A percentile compares a stretch with the other conserved stretches of the same genome.
Conservation (phyloP, 2,113 vertebrate genomes). For the Oncorhynchus mykiss region DNA sequence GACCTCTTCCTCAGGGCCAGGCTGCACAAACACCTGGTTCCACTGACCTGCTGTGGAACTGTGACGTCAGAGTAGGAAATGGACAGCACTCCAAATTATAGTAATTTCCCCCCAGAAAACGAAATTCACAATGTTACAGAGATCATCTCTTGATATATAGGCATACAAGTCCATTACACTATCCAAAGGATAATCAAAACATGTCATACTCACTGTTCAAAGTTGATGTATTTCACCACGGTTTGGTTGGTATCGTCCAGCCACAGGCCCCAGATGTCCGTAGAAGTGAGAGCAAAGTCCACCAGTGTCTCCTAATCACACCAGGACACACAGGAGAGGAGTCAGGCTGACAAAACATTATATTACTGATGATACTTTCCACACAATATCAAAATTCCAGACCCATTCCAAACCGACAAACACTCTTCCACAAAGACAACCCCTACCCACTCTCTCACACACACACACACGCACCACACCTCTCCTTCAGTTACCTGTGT, state of each 20-base stretch:
- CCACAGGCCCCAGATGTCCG: conserved; percentile 93
- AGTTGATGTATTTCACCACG: conserved; percentile 90
- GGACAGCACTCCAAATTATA: too few relatives aligned
- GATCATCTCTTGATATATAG: not conserved
- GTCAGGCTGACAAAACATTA: not conserved
- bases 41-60: conserved; percentile 89
- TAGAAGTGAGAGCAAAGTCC: conserved; percentile 87
- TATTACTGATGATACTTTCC: not conserved
- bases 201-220: conserved; percentile 82
- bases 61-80: not conserved
- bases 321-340: not conserved
- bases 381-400: not conserved
- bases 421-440: not conserved
- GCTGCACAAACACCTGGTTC: conserved; percentile 94
- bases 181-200: not conserved
- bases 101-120: too few relatives aligned
- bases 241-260: conserved; percentile 87
- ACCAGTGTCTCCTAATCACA: conserved; percentile 82
- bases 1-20: conserved; percentile 85
- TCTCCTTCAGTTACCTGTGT: not conserved
- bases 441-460: conserved; percentile 6
- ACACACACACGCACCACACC: not conserved
- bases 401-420: not conserved
- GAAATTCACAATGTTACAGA: not conserved
- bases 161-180: not conserved